Conservation (phyloP, 2,797 vertebrate genomes). For the Lutjanus argentimaculatus region DNA sequence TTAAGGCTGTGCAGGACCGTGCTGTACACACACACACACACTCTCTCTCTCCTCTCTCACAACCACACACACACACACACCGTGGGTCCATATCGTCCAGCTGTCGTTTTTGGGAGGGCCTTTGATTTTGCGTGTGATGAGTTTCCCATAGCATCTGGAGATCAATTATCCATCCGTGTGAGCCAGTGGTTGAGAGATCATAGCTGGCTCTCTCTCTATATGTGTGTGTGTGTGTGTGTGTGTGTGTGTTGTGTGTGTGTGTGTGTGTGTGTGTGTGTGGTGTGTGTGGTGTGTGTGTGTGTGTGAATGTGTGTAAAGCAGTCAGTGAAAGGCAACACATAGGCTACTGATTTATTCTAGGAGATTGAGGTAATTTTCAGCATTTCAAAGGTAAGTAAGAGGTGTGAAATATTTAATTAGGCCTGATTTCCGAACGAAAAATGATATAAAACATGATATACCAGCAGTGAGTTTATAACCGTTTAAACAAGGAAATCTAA, state of each 20-base stretch:
- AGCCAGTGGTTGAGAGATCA: slow-evolving; percentile 60
- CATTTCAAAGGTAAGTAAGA: slow-evolving; percentile 54
- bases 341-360: slow-evolving; percentile 42
- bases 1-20: slow-evolving; percentile 56
- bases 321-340: slow-evolving; percentile 38
- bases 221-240: slow-evolving; percentile 2
- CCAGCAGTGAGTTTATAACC: not conserved
- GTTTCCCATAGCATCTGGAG: slow-evolving; percentile 79
- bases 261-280: not conserved
- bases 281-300: slow-evolving; percentile 30
- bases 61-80: too few relatives aligned
- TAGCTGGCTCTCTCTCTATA: slow-evolving; percentile 15
- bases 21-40: slow-evolving; percentile 4
- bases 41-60: too few relatives aligned
- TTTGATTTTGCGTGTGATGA: slow-evolving; percentile 81
- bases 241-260: slow-evolving; percentile 30
- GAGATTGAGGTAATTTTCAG: slow-evolving; percentile 59
- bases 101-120: slow-evolving; percentile 74
- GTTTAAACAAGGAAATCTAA: not conserved
- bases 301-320: not conserved
- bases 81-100: slow-evolving; percentile 66
- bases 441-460: not conserved
- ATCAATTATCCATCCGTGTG: slow-evolving; percentile 78
- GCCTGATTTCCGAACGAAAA: not conserved
- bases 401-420: slow-evolving; percentile 36